Conservation (phyloP, 2,888 invertebrate species). For the Dryobotodes eremita region DNA sequence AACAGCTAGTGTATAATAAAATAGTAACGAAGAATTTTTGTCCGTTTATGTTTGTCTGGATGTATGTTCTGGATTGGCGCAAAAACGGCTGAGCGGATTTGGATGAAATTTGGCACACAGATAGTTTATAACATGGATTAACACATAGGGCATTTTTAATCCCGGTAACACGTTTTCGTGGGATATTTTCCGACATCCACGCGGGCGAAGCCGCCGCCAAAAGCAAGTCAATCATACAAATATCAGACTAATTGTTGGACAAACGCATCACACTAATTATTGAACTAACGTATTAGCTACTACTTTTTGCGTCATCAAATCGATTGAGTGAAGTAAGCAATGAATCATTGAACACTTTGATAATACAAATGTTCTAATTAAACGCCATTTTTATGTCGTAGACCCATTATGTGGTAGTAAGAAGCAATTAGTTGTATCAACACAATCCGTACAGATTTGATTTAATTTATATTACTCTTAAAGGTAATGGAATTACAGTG, state of each 20-base stretch:
- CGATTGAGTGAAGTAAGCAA: constrained; percentile 50
- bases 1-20: too few relatives aligned
- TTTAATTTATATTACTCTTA: constrained; percentile 38
- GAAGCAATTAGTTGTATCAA: constrained; percentile 32
- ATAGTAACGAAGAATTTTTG: too few relatives aligned
- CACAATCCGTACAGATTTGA: constrained; percentile 40
- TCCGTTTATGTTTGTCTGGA: too few relatives aligned
- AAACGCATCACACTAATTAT: background rate
- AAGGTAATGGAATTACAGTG: constrained; percentile 10
- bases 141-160: too few relatives aligned
- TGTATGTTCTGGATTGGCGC: too few relatives aligned
- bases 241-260: constrained; percentile 17
- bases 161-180: too few relatives aligned
- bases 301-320: constrained; percentile 50
- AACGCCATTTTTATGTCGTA: constrained; percentile 33
- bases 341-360: constrained; percentile 56
- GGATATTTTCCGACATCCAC: too few relatives aligned
- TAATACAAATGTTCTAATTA: constrained; percentile 64
- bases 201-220: too few relatives aligned
- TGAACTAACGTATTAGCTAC: constrained; percentile 19
- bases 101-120: too few relatives aligned
- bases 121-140: too few relatives aligned
- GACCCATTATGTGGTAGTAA: constrained; percentile 35
- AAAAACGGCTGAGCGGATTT: too few relatives aligned
- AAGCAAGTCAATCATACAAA: background rate